Evolutionary conservation across 2,888 invertebrate genomes (phyloP), one percentile per base, ranked within the genome.

Genomic region (Hypomecis atomaria): DNA sequence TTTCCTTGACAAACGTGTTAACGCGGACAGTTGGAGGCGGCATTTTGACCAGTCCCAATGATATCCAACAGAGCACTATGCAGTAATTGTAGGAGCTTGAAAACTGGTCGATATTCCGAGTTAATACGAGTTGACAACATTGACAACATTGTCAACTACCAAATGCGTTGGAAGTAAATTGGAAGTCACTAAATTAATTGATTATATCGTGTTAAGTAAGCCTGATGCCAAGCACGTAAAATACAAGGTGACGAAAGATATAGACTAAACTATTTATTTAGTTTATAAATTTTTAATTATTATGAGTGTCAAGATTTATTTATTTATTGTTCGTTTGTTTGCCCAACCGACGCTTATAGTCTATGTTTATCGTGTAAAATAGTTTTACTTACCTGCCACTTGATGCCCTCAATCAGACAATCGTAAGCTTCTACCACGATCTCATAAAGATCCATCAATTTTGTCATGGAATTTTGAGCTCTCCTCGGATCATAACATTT

Each of bases 351-450:
- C 23, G 23, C 23, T 23, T 23, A 23, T 23, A 23, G 23, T 23
- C 3, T 23, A 23, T 23, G 23, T 23, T 23, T 23, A 23, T 23
- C 23, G 23, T 23, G 23, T 23, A 23, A 23, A 23, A 42, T 10
- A 43, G 13, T 43, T 33, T 42, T 45, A 63, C 66, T 75, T 74
- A 88, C 89, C 87, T 88, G 87, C 87, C 87, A 89, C 70, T 87
- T 88, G 33, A 88, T 79, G 0, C 88, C 84, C 60, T 85, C 83
- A 42, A 83, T 81, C 59, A 89, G 74, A 65, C 66, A 80, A 52
- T 84, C 81, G 42, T 84, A 84, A n/a, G 84, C 72, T 60, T 79
- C 82, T 7, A 85, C 83, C 13, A 84, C 71, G 34, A 78, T 79
- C 37, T 87, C 78, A 65, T 88, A 88, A 6, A 86, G 75, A 52